Evolutionary conservation across 2,797 vertebrate genomes (phyloP).

Genomic region (Tenualosa thibaudeaui): DNA sequence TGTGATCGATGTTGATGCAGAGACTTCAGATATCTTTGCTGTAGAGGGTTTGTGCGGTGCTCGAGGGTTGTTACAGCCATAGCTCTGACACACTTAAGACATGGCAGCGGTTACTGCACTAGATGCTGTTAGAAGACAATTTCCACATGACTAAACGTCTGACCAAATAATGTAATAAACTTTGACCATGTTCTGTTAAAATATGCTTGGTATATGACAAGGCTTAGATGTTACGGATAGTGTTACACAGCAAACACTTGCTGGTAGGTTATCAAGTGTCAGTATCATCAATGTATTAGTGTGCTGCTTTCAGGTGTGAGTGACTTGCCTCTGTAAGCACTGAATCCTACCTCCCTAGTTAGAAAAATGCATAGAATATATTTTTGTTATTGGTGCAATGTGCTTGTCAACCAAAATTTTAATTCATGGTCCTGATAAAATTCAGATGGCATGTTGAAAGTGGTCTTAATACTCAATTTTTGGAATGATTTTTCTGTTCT

Average conservation of each 20-base stretch:
- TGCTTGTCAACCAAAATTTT: not conserved
- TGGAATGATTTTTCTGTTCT: too few relatives aligned
- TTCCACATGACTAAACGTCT: not conserved
- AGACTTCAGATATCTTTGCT: not conserved
- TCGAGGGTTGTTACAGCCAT: not conserved
- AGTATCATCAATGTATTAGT: not conserved
- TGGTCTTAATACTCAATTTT: not conserved
- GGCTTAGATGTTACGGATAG: not conserved
- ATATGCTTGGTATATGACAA: not conserved
- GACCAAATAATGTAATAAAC: conserved; percentile 24
- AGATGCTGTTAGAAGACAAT: not conserved
- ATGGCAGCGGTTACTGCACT: not conserved
- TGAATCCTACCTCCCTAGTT: not conserved
- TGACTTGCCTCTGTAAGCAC: not conserved
- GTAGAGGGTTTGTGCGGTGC: not conserved
- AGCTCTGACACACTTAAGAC: not conserved
- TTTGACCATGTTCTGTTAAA: conserved; percentile 3
- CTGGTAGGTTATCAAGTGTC: not conserved
- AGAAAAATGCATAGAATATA: not conserved
- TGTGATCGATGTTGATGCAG: not conserved
- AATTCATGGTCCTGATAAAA: not conserved
- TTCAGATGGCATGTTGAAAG: not conserved
- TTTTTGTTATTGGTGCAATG: not conserved
- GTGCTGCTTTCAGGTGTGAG: not conserved
- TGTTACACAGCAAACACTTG: too few relatives aligned